phyloP scores from a whole-genome alignment of 2,888 invertebrate genomes.

The Drosophila subquinaria region DNA sequence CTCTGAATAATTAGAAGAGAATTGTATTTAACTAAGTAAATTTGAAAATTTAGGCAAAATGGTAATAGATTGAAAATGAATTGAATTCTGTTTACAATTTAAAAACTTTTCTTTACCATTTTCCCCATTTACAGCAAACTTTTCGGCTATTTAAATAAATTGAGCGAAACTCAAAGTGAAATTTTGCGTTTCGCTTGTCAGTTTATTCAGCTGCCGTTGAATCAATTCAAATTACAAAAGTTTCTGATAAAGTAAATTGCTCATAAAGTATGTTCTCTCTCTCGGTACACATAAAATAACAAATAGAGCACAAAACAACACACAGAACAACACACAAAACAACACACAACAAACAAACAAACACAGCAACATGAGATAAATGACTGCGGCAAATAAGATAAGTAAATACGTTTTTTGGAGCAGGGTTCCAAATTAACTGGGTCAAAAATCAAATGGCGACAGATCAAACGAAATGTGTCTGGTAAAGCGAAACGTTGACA shows the following conservation, averaged over 20 bases:
- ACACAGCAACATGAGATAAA: conserved; percentile 21
- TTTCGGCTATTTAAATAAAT: conserved; percentile 12
- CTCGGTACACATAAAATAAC: conserved; percentile 13
- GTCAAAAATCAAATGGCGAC: conserved; percentile 55
- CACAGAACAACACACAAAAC: too few relatives aligned
- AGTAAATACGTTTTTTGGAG: conserved; percentile 43
- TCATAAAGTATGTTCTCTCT: conserved; percentile 29
- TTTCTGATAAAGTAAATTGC: conserved; percentile 55
- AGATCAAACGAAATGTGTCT: conserved; percentile 47
- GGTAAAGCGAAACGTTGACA: conserved; percentile 18
- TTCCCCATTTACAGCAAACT: neutral
- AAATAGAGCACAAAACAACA: conserved; percentile 17
- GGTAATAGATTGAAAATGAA: neutral
- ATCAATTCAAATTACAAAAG: conserved; percentile 56
- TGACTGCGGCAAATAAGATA: conserved; percentile 43
- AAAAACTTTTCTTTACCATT: neutral
- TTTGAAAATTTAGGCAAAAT: neutral
- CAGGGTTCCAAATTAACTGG: conserved; percentile 43
- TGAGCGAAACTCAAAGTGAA: conserved; percentile 15
- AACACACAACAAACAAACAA: conserved; percentile 19
- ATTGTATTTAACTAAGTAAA: neutral
- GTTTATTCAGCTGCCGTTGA: conserved; percentile 40
- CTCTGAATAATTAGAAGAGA: neutral
- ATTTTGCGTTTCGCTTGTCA: conserved; percentile 15
- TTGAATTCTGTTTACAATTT: neutral